Evolutionary conservation across 2,888 invertebrate genomes (phyloP).

Genomic region (Hemithea aestivaria): DNA sequence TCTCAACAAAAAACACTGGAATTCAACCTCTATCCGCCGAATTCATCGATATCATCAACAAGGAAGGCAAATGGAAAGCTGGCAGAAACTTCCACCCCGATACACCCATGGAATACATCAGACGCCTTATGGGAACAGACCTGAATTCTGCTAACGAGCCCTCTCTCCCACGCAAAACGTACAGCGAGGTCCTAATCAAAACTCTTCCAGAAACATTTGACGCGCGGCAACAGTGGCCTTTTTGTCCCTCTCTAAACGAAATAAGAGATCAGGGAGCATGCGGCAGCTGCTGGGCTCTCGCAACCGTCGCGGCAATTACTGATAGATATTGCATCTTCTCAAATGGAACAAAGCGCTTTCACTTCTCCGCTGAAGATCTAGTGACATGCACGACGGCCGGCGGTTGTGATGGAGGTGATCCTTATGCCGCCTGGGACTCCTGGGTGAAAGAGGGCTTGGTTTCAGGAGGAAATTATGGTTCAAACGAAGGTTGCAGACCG

Average conservation of each 20-base stretch:
- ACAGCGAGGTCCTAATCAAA: slow-evolving; percentile 1
- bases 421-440: not conserved
- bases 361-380: slow-evolving; percentile 75
- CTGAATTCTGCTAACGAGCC: not conserved
- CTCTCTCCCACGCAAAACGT: not conserved
- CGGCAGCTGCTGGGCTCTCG: slow-evolving; percentile 92
- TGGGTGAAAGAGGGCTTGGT: slow-evolving; percentile 73
- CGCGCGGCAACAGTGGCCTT: slow-evolving; percentile 85
- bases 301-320: slow-evolving; percentile 89
- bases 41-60: slow-evolving; percentile 83
- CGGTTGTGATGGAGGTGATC: slow-evolving; percentile 5
- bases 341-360: slow-evolving; percentile 77
- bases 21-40: slow-evolving; percentile 80
- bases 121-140: slow-evolving; percentile 14
- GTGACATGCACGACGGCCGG: not conserved
- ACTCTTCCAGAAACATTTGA: slow-evolving; percentile 86
- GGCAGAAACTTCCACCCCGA: slow-evolving; percentile 84
- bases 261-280: slow-evolving; percentile 89
- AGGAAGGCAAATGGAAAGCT: slow-evolving; percentile 85
- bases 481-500: slow-evolving; percentile 81
- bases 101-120: slow-evolving; percentile 78
- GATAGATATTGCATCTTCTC: slow-evolving; percentile 88
- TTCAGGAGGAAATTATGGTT: slow-evolving; percentile 83
- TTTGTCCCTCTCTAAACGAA: slow-evolving; percentile 86
- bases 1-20: too few relatives aligned